Conservation (phyloP, 2,113 vertebrate species). For the Phrynosoma platyrhinos region DNA sequence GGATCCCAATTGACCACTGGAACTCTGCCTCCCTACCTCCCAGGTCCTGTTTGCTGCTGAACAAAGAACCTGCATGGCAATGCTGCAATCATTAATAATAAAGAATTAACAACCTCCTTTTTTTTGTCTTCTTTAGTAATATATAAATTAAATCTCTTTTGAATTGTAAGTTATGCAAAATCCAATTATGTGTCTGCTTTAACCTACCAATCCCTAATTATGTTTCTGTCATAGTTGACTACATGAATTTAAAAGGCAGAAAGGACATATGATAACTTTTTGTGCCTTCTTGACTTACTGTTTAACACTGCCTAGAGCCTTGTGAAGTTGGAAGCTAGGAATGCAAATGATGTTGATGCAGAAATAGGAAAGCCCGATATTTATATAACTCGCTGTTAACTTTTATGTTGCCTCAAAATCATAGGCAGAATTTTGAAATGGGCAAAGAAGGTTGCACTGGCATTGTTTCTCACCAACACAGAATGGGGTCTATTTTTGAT, state of each 20-base stretch:
- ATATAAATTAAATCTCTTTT: neutral
- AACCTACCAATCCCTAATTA: neutral
- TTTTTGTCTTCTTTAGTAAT: neutral
- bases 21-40: too few relatives aligned
- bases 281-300: neutral
- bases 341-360: neutral
- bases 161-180: neutral
- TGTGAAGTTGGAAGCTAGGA: neutral
- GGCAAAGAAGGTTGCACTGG: neutral
- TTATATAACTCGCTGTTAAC: neutral
- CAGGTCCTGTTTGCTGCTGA: too few relatives aligned
- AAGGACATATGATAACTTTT: neutral
- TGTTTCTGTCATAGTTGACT: neutral
- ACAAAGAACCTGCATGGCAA: too few relatives aligned
- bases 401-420: neutral
- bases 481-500: neutral
- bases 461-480: neutral
- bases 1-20: too few relatives aligned
- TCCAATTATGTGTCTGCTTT: neutral
- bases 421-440: neutral
- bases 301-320: neutral
- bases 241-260: neutral
- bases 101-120: neutral
- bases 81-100: too few relatives aligned
- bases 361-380: neutral